Evolutionary conservation across 2,888 invertebrate species (phyloP), one percentile per base, ranked within the genome.

Genomic region (Pristionchus mayeri): DNA sequence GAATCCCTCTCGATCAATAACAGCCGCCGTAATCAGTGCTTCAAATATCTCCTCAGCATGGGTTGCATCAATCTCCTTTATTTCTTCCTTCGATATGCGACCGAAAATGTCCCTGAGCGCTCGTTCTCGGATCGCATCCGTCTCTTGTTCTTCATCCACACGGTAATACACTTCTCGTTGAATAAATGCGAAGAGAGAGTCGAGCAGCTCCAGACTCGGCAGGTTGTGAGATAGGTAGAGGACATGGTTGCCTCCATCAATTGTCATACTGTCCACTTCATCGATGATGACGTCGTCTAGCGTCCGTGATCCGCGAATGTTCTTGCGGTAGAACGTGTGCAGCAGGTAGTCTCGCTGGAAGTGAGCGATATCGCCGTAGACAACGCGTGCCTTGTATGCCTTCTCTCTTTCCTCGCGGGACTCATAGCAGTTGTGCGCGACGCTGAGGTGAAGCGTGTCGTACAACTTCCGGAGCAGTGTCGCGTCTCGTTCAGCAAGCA

Each of bases 231-330:
- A 93, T 52, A 94, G 88, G 82, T 93, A 93, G 9, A 93, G 89
- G 54, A 93, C 92, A 86, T 93, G 92, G 76, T 91, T 92, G 6
- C 93, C 93, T 78, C 93, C 93, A 87, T 94, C 94, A 3, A 94
- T 89, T 54, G 93, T 85, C 93, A 94, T 93, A 85, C 92, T 93
- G 85, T 94, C 94, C 0, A 94, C 93, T 89, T 94, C 94, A 86
- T 94, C 94, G 3, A 94, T 89, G 16, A 94, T 91, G 0, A 93
- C 91, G 34, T 88, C 89, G 16, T 90, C 87, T 83, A 91, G 92
- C 11, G 83, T 87, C 48, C 92, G 89, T 30, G 89, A 88, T 9
- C 91, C 90, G 54, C 91, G 78, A 27, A 92, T 91, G 40, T 91
- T 91, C 85, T 91, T 88, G 0, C 88, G 89, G 85, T 93, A 93